A percentile compares a stretch with the other conserved stretches of the same genome.
Conservation (phyloP, 2,888 invertebrate genomes). For the Eupithecia abbreviata region DNA sequence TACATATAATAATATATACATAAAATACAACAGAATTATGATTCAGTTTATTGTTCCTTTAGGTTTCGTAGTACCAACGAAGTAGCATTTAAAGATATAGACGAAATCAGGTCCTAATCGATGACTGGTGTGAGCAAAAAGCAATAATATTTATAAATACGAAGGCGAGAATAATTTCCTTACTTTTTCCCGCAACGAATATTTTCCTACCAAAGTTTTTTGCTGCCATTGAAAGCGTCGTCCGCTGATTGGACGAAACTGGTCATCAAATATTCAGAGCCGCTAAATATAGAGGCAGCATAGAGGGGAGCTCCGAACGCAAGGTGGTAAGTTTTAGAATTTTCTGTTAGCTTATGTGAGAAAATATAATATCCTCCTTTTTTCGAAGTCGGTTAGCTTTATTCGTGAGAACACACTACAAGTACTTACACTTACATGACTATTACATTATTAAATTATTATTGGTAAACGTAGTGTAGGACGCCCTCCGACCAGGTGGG, state of each 20-base stretch:
- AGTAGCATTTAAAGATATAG: neutral
- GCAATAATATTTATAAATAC: constrained; percentile 4
- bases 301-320: neutral
- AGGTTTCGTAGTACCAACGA: neutral
- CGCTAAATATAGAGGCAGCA: neutral
- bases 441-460: too few relatives aligned
- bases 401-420: too few relatives aligned
- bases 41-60: too few relatives aligned
- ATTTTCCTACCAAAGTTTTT: neutral
- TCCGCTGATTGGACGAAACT: constrained; percentile 18
- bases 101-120: neutral
- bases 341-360: neutral
- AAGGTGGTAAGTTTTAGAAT: neutral
- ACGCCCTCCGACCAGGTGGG: too few relatives aligned
- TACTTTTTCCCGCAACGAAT: neutral
- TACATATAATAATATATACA: too few relatives aligned
- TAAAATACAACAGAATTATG: too few relatives aligned
- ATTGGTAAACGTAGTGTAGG: too few relatives aligned
- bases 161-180: neutral
- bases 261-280: constrained; percentile 20
- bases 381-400: too few relatives aligned
- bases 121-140: neutral
- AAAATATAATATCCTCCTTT: too few relatives aligned
- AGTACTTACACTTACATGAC: too few relatives aligned
- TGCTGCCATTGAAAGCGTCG: neutral